phyloP scores from a whole-genome alignment of 2,888 invertebrate species.

The Agrotis ipsilon region DNA sequence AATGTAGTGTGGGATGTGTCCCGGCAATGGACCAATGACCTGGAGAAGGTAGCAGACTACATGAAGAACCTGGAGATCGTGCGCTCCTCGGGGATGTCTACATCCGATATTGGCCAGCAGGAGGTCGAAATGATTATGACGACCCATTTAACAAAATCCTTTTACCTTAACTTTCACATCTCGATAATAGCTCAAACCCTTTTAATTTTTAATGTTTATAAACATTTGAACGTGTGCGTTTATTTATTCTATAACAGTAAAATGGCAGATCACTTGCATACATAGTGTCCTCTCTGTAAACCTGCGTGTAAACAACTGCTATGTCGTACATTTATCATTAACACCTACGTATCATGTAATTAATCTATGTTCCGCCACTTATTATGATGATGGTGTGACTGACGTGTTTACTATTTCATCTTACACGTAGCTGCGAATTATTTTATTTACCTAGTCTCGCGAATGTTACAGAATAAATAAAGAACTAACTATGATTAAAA shows the following conservation, averaged over 20 bases:
- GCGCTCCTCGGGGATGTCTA: too few relatives aligned
- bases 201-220: not conserved
- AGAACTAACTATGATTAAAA: not conserved
- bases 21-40: too few relatives aligned
- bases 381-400: slow-evolving; percentile 38
- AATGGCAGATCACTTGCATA: slow-evolving; percentile 6
- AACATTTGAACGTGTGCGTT: not conserved
- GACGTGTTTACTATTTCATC: slow-evolving; percentile 53
- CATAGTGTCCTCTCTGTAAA: slow-evolving; percentile 12
- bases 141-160: not conserved
- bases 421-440: slow-evolving; percentile 38
- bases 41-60: too few relatives aligned
- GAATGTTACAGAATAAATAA: slow-evolving; percentile 24
- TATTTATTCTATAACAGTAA: slow-evolving; percentile 9
- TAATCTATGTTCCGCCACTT: slow-evolving; percentile 51
- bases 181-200: not conserved
- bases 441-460: slow-evolving; percentile 1
- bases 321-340: slow-evolving; percentile 46
- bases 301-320: slow-evolving; percentile 7
- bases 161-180: not conserved
- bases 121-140: too few relatives aligned
- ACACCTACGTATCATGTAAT: slow-evolving; percentile 54
- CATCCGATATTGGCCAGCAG: too few relatives aligned
- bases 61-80: too few relatives aligned
- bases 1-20: too few relatives aligned